Evolutionary conservation across 2,797 vertebrate species (phyloP), one percentile per base, ranked within the genome.

Genomic region (Caiman crocodilus): DNA sequence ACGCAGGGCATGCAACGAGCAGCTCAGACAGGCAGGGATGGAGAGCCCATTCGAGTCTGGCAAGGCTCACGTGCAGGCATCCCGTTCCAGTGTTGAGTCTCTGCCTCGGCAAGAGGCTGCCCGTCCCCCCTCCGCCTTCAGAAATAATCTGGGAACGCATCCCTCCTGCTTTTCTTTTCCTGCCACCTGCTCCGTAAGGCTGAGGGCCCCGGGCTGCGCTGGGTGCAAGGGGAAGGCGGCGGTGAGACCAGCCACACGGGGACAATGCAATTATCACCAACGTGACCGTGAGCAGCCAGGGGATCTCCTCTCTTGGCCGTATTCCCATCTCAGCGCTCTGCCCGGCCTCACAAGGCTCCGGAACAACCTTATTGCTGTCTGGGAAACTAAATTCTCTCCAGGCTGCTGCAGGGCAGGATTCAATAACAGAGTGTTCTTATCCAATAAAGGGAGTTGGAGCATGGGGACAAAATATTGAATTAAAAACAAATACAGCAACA

Each of bases 381-480:
- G 7, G 89, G 93, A 97, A 96, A 94, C 77, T 59, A 57, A n/a
- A 0, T 95, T 96, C 94, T 85, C 84, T 90, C 90, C 74, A 13
- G n/a, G 79, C 16, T 15, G 58, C 96, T 96, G 91, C 93, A 89
- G 90, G 96, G 94, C 94, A 95, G 93, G 92, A 95, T 96, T 93
- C 94, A 95, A 85, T 96, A 97, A 97, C 4, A 1, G 67, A 61
- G 88, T 73, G 61, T 64, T 89, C 95, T 92, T 93, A 92, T 97
- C 96, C 96, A 94, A 82, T 95, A 95, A 97, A 93, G 83, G 84
- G 78, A 78, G 93, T 50, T 91, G 94, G 93, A 26, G 50, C 96
- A 90, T 92, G 78, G 96, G 94, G 92, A 95, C 90, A 90, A 97
- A 96, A 96, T 79, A 96, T 32, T 95, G 94, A 97, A 95, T 97